Evolutionary conservation across 2,797 vertebrate species (phyloP), one percentile per base, ranked within the genome.

Genomic region (Scolopax rusticola): DNA sequence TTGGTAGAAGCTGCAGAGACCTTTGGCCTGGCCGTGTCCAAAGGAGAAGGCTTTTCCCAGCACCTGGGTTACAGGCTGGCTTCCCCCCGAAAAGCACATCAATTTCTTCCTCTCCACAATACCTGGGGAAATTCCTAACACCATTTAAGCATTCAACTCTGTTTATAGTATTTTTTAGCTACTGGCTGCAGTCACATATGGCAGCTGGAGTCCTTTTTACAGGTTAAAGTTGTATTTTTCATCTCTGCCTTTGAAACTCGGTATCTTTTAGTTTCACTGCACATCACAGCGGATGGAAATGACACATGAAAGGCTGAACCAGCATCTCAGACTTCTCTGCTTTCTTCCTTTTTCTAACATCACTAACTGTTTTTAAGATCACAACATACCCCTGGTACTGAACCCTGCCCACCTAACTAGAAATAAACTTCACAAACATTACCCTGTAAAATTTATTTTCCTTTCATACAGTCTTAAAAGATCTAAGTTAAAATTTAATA

Each of bases 131-230:
- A 67, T 18, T 33, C 75, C 61, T 51, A 82, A 21, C 23, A 15
- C 20, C 5, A 33, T 11, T 50, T 24, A 41, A 24, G 19, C 18
- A 3, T 14, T 54, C 5, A 0, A 7, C 1, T 38, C 68, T 43
- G 50, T 67, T 19, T 38, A 15, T 4, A 67, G 19, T 8, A 15
- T n/a, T 38, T 40, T 41, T 59, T 14, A 36, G 48, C 33, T 59
- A 60, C 15, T 3, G 14, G 54, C 13, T 27, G 4, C 54, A 81
- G 40, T 45, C 45, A 20, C 2, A 21, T 0, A 1, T 11, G 28
- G 27, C 57, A 60, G 68, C 69, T 47, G 19, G 53, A 74, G 43
- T 48, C 36, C 75, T 65, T 60, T 87, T 40, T 13, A 57, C 85
- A 91, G 60, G 68, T 33, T 36, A 2, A 65, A 91, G 56, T n/a